Conservation (phyloP, 2,113 vertebrate genomes). For the Vidua macroura region DNA sequence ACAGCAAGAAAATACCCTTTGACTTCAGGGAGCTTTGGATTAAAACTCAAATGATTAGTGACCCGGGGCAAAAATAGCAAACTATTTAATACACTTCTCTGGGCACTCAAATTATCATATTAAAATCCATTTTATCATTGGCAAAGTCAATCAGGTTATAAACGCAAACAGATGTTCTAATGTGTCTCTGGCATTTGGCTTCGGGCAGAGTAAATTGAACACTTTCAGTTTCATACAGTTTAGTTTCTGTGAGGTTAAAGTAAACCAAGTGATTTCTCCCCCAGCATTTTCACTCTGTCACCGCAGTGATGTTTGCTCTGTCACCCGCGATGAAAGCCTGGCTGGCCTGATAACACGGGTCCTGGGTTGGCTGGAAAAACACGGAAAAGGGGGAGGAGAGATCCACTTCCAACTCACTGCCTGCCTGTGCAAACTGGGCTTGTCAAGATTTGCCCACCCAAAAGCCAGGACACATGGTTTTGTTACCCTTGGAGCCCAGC, state of each 20-base stretch:
- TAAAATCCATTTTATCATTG: slow-evolving; percentile 62
- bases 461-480: slow-evolving; percentile 5
- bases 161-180: slow-evolving; percentile 59
- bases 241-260: slow-evolving; percentile 39
- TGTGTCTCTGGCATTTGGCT: slow-evolving; percentile 37
- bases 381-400: neutral
- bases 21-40: slow-evolving; percentile 5
- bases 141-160: slow-evolving; percentile 19
- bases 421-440: neutral
- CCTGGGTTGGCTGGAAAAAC: neutral
- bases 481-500: neutral
- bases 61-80: neutral
- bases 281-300: slow-evolving; percentile 23
- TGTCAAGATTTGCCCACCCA: slow-evolving; percentile 13
- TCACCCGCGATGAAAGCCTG: slow-evolving; percentile 11
- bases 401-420: neutral
- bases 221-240: slow-evolving; percentile 37
- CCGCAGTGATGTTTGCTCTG: slow-evolving; percentile 6
- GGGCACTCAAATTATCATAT: slow-evolving; percentile 41
- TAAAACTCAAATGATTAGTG: neutral
- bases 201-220: slow-evolving; percentile 7
- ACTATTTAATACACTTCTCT: slow-evolving; percentile 47
- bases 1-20: neutral
- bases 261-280: slow-evolving; percentile 54
- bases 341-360: neutral